Base-by-base conservation (phyloP, 2,888 invertebrate genomes). In the Pegoplata infirma region DNA sequence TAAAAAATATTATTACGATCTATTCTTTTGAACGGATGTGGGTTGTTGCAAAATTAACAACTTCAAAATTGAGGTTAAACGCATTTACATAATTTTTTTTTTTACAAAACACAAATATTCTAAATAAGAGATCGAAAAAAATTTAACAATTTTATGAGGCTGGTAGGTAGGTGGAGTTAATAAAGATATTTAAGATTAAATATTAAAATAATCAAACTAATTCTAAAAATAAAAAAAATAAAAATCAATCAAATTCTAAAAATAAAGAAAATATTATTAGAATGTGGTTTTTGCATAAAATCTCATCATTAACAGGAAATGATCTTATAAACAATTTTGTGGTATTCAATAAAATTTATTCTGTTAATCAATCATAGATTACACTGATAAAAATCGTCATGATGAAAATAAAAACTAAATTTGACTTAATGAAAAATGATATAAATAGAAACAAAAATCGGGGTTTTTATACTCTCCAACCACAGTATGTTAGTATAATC, bases 61-160 rank as follows among this genome's bases (percentile, higher is more conserved):
- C 19, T 51, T 19, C 32, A 10, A 14, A 51, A 63, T 36, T 63
- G 63, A 49, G 63, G 51, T 63, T 63, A 51, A 49, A 63, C 63
- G 49, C 63, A 63, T 51, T 63, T 40, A 4, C 36, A 40, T 40
- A 40, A 0, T 2, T 40, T n/a, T 32, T 32, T 10, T 32, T 32
- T n/a, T n/a, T n/a, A n/a, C n/a, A n/a, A n/a, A n/a, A n/a, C n/a
- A n/a, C n/a, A n/a, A n/a, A 40, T 12, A 40, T 4, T 40, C 36
- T 40, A 40, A 40, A n/a, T n/a, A 40, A 40, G 6, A 25, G 25
- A 25, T 5, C 6, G 6, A 25, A n/a, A 40, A 40, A 12, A 12
- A 40, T 40, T 5, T 12, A 10, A 3, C 7, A 36, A 36, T 12
- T 36, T 5, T 36, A 36, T 12, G 12, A 32, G 12, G 8, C 32